Evolutionary conservation across 2,797 vertebrate genomes (phyloP).

Genomic region (Pterois miles): DNA sequence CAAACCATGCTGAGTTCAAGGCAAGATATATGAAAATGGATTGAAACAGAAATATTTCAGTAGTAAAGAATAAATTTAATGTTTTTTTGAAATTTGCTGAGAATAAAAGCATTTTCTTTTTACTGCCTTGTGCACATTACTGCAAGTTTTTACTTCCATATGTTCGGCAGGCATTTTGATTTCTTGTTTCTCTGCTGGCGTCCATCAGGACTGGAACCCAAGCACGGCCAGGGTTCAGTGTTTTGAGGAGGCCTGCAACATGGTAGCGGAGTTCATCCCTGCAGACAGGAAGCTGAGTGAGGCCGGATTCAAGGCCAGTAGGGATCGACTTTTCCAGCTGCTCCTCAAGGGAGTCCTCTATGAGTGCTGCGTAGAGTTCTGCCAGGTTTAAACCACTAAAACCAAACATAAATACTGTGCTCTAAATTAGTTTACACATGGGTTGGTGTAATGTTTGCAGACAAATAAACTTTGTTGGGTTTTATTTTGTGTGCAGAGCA

Average conservation of each 20-base stretch:
- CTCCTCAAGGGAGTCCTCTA: slow-evolving; percentile 97
- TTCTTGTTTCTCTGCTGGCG: neutral
- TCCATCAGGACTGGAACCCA: slow-evolving; percentile 93
- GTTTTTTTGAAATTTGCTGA: neutral
- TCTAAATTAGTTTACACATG: neutral
- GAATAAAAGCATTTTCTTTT: neutral
- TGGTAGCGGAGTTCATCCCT: slow-evolving; percentile 99
- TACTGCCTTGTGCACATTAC: neutral
- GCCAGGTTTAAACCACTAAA: slow-evolving; percentile 78
- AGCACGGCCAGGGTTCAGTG: slow-evolving; percentile 98
- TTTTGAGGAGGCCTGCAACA: slow-evolving; percentile 95
- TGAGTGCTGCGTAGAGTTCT: slow-evolving; percentile 99
- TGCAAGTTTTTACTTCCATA: neutral
- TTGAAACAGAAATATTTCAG: neutral
- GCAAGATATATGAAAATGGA: slow-evolving; percentile 24
- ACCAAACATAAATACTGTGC: neutral
- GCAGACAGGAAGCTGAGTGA: slow-evolving; percentile 98
- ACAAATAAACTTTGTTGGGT: neutral
- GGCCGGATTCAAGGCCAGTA: slow-evolving; percentile 96
- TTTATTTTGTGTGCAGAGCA: slow-evolving; percentile 82
- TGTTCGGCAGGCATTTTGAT: neutral
- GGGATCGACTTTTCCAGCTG: slow-evolving; percentile 95
- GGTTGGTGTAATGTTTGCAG: neutral
- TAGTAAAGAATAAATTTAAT: neutral
- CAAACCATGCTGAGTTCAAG: slow-evolving; percentile 98